Conservation (phyloP, 2,797 vertebrate species). For the Danio jaintianensis region DNA sequence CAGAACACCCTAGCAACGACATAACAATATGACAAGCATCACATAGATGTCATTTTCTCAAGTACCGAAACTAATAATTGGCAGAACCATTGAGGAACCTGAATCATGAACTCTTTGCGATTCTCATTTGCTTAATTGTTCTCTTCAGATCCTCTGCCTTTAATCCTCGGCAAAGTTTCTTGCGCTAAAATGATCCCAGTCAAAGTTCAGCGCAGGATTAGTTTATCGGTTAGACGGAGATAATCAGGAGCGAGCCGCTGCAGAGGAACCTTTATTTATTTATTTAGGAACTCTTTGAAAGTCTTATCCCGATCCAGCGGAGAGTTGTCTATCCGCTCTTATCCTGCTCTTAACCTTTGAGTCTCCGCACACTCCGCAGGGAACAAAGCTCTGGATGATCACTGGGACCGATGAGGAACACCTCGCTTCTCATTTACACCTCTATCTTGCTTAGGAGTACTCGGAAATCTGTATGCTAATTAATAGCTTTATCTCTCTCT, state of each 20-base stretch:
- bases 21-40: background rate
- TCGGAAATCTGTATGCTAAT: slow-evolving; percentile 46
- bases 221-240: slow-evolving; percentile 30
- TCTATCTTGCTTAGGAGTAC: slow-evolving; percentile 32
- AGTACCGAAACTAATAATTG: background rate
- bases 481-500: slow-evolving; percentile 22
- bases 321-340: slow-evolving; percentile 40
- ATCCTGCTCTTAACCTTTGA: slow-evolving; percentile 51
- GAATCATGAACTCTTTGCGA: background rate
- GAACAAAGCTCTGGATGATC: slow-evolving; percentile 14
- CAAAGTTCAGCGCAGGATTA: slow-evolving; percentile 35
- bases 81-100: background rate
- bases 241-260: background rate
- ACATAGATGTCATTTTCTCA: background rate
- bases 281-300: slow-evolving; percentile 24
- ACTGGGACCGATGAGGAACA: slow-evolving; percentile 4
- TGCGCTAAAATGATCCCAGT: slow-evolving; percentile 13
- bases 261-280: background rate
- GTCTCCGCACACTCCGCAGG: slow-evolving; percentile 20
- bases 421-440: slow-evolving; percentile 46
- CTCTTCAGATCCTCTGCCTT: slow-evolving; percentile 17
- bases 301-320: slow-evolving; percentile 33
- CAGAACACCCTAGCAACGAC: background rate
- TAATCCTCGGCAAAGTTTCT: slow-evolving; percentile 26
- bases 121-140: background rate